These are phyloP conservation scores for Amphiprion clarkii DNA, from an alignment of 2,797 vertebrate species.

Conservation along the genomic window DNA sequence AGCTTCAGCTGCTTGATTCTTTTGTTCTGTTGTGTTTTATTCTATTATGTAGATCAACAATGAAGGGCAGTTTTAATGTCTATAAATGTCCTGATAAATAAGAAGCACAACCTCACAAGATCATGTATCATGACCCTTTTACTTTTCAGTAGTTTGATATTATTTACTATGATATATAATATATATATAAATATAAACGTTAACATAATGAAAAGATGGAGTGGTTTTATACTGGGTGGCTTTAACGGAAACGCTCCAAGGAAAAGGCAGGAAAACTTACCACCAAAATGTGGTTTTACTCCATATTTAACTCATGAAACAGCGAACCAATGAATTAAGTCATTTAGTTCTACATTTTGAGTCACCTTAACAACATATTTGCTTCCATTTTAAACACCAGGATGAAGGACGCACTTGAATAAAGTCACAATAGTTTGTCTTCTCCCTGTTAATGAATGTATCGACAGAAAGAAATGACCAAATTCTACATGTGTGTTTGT, in stretches of 20 bases:
- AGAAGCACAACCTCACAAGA: slow-evolving; percentile 40
- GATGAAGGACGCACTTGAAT: slow-evolving; percentile 1
- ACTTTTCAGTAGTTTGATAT: neutral
- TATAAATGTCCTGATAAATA: neutral
- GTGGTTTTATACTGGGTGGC: neutral
- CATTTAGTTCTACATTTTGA: too few species aligned
- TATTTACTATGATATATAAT: neutral
- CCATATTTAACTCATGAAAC: neutral
- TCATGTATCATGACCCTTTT: neutral
- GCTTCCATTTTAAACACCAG: slow-evolving; percentile 1
- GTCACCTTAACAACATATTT: neutral
- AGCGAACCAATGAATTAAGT: too few species aligned
- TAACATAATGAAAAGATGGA: too few species aligned
- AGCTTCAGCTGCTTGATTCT: neutral
- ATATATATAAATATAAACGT: too few species aligned
- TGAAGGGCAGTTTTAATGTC: slow-evolving; percentile 1
- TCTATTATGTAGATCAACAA: neutral
- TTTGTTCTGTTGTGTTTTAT: neutral
- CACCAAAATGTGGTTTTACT: neutral
- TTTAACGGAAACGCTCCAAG: neutral
- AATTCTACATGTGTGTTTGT: slow-evolving; percentile 36
- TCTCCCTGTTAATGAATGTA: slow-evolving; percentile 56
- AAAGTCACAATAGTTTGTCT: neutral
- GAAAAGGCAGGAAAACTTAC: neutral
- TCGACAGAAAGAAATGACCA: slow-evolving; percentile 65